phyloP scores from a whole-genome alignment of 2,888 invertebrate genomes.

The Athripsodes cinereus region DNA sequence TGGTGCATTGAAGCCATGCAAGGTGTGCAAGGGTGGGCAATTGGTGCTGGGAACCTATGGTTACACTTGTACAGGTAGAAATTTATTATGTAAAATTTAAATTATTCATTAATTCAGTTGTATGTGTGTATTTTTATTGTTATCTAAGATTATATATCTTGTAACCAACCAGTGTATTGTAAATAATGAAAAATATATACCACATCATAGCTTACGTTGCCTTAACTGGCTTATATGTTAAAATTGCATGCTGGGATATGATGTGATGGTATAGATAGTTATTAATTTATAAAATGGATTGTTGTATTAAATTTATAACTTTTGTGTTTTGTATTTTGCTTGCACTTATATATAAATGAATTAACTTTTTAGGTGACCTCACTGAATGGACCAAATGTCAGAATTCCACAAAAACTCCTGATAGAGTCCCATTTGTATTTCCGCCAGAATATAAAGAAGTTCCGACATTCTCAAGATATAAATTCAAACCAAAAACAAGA shows the following conservation, averaged over 20 bases:
- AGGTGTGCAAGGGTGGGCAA: slow-evolving; percentile 72
- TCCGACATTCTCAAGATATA: slow-evolving; percentile 55
- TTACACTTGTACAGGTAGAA: slow-evolving; percentile 79
- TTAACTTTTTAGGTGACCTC: slow-evolving; percentile 45
- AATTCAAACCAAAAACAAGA: slow-evolving; percentile 52
- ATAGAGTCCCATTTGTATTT: slow-evolving; percentile 62
- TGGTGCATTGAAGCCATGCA: slow-evolving; percentile 73
- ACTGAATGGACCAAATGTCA: slow-evolving; percentile 90
- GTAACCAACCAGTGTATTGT: too few species aligned
- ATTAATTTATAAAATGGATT: slow-evolving; percentile 6
- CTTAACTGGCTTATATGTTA: too few species aligned
- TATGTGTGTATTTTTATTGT: too few species aligned
- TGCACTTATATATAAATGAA: slow-evolving; percentile 10
- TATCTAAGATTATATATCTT: too few species aligned
- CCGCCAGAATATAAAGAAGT: slow-evolving; percentile 55
- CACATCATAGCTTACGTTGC: too few species aligned
- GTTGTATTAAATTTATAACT: too few species aligned
- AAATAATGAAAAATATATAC: too few species aligned
- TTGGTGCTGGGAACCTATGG: slow-evolving; percentile 63
- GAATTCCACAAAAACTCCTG: slow-evolving; percentile 64
- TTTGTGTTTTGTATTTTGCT: too few species aligned
- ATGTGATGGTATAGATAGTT: slow-evolving; percentile 1
- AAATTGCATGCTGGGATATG: too few species aligned
- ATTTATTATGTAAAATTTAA: too few species aligned
- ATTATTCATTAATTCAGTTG: too few species aligned